phyloP scores from a whole-genome alignment of 2,797 vertebrate genomes.

The Halcyon chelicuti region DNA sequence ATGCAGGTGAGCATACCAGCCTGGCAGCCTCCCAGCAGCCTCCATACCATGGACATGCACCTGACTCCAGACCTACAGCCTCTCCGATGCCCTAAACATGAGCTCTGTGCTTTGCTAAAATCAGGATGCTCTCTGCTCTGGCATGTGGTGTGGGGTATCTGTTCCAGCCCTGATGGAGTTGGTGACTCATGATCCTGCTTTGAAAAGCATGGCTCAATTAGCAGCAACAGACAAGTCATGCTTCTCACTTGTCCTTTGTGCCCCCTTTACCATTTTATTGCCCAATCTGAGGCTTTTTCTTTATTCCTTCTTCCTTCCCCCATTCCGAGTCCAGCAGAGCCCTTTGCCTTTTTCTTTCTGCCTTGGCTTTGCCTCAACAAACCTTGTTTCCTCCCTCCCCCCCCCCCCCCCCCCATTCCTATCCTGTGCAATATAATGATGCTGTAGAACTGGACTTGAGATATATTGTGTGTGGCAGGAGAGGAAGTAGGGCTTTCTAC shows the following conservation, averaged over 20 bases:
- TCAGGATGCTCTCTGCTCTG: neutral
- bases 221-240: neutral
- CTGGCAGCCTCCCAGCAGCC: neutral
- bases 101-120: neutral
- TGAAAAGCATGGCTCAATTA: neutral
- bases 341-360: neutral
- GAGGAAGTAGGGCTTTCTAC: neutral
- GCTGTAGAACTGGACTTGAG: neutral
- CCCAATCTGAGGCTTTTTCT: neutral
- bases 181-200: neutral
- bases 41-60: accelerated
- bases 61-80: neutral
- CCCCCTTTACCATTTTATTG: neutral
- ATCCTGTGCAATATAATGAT: neutral
- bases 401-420: neutral
- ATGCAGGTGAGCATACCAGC: neutral
- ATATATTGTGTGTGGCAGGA: neutral
- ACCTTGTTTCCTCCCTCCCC: neutral
- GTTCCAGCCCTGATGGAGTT: neutral
- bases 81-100: neutral
- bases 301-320: neutral
- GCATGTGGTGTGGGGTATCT: neutral
- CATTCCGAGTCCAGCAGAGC: neutral
- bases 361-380: neutral
- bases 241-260: neutral